Percentiles rank a stretch among this genome's conserved stretches.
These are phyloP conservation scores for Ivindomyrus marchei DNA, from an alignment of 2,113 vertebrate species.

Conservation along the genomic window DNA sequence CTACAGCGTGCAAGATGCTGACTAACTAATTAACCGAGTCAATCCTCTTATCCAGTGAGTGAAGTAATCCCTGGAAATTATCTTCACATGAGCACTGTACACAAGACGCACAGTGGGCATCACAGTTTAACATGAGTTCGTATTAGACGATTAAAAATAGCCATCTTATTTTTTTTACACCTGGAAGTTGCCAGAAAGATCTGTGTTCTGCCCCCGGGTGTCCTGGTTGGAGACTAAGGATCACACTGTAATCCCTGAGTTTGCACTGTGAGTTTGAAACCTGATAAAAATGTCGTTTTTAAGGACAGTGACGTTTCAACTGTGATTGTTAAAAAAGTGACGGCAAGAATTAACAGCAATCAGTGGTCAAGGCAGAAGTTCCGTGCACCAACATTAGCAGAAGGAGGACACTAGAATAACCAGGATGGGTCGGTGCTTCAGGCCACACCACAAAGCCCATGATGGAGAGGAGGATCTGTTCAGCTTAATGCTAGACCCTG, in stretches of 20 bases:
- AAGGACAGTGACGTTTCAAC: too few species aligned
- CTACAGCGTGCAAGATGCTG: slow-evolving; percentile 1
- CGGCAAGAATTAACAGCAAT: background rate
- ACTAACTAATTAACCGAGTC: slow-evolving; percentile 10
- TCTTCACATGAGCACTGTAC: background rate
- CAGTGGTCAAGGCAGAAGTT: background rate
- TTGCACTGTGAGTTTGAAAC: background rate
- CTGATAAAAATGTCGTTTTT: background rate
- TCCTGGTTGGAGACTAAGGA: background rate
- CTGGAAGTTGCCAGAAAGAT: background rate
- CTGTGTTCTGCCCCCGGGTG: background rate
- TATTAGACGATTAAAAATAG: background rate
- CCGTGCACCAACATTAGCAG: background rate
- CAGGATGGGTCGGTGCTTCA: background rate
- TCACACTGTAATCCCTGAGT: background rate
- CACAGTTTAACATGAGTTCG: background rate
- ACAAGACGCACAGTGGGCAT: background rate
- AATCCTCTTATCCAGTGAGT: slow-evolving; percentile 3
- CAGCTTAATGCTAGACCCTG: background rate
- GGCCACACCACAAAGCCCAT: background rate
- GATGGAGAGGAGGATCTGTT: background rate
- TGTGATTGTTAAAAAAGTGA: background rate
- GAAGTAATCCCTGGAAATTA: slow-evolving; percentile 5
- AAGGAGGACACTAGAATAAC: background rate
- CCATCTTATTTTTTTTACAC: background rate